A percentile compares a stretch with the other conserved stretches of the same genome.
Evolutionary conservation across 2,888 invertebrate genomes (phyloP).

Genomic region (Melolontha melolontha): DNA sequence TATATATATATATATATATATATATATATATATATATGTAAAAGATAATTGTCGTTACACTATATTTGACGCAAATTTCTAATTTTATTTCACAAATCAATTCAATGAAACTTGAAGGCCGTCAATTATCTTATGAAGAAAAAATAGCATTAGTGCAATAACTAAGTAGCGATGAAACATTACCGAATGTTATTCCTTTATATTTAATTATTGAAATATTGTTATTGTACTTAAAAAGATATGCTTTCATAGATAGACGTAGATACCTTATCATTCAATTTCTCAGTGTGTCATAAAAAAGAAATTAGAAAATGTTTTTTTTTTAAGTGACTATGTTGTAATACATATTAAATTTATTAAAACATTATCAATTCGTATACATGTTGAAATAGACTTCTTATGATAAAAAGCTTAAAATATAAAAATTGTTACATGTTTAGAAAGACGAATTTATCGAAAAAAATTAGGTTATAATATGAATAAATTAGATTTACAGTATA

Average conservation of each 20-base stretch:
- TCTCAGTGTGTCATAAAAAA: constrained; percentile 4
- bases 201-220: constrained; percentile 6
- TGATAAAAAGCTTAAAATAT: constrained; percentile 13
- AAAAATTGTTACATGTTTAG: neutral
- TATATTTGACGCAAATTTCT: too few relatives aligned
- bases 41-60: too few relatives aligned
- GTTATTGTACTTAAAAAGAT: constrained; percentile 9
- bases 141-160: neutral
- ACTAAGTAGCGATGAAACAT: neutral
- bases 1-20: too few relatives aligned
- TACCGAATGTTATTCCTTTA: neutral
- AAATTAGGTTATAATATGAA: too few relatives aligned
- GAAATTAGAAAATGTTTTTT: constrained; percentile 21
- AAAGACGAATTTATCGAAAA: too few relatives aligned
- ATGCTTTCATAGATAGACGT: neutral
- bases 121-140: neutral
- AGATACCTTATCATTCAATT: constrained; percentile 19
- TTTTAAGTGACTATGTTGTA: constrained; percentile 1
- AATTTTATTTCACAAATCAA: too few relatives aligned
- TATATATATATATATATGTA: too few relatives aligned
- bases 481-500: too few relatives aligned
- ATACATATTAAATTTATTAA: constrained; percentile 21
- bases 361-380: constrained; percentile 12
- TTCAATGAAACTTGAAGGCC: constrained; percentile 4
- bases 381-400: constrained; percentile 2